Percentiles rank a stretch among this genome's conserved stretches.
These are phyloP conservation scores for Tichodroma muraria DNA, from an alignment of 2,113 vertebrate genomes.

Conservation along the genomic window DNA sequence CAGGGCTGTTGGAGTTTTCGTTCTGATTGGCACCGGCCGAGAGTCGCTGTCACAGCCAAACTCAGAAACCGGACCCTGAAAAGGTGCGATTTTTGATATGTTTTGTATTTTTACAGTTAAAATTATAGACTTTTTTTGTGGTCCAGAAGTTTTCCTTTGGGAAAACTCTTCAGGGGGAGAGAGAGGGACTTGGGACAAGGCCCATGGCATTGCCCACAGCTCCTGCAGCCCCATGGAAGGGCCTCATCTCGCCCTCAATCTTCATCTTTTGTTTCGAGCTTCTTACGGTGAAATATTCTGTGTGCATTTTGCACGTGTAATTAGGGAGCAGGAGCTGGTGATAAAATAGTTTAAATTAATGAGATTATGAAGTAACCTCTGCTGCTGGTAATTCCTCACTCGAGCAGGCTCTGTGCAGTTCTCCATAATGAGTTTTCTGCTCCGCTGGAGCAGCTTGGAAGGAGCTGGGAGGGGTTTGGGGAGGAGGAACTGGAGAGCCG, in stretches of 20 bases:
- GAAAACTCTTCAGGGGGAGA: background rate
- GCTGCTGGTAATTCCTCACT: conserved; percentile 39
- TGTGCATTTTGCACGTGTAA: background rate
- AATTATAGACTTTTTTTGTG: background rate
- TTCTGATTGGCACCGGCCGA: rapidly evolving
- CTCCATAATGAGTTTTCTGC: conserved; percentile 42
- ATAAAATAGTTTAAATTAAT: conserved; percentile 51
- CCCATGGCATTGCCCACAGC: rapidly evolving
- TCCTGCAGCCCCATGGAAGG: background rate
- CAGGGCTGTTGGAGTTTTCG: background rate
- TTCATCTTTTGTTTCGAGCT: background rate
- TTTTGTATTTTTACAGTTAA: background rate
- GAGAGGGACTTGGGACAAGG: background rate
- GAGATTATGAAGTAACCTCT: conserved; percentile 33
- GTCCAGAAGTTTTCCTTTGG: background rate
- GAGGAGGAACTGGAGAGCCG: background rate
- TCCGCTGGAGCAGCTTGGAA: conserved; percentile 9
- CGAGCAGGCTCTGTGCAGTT: background rate
- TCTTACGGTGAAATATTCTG: background rate
- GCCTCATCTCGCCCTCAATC: background rate
- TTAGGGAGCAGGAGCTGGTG: conserved; percentile 21
- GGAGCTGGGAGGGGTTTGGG: background rate
- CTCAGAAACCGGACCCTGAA: rapidly evolving
- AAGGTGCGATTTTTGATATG: rapidly evolving
- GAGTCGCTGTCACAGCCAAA: background rate